phyloP scores from a whole-genome alignment of 2,797 vertebrate genomes.

The Peromyscus aztecus region DNA sequence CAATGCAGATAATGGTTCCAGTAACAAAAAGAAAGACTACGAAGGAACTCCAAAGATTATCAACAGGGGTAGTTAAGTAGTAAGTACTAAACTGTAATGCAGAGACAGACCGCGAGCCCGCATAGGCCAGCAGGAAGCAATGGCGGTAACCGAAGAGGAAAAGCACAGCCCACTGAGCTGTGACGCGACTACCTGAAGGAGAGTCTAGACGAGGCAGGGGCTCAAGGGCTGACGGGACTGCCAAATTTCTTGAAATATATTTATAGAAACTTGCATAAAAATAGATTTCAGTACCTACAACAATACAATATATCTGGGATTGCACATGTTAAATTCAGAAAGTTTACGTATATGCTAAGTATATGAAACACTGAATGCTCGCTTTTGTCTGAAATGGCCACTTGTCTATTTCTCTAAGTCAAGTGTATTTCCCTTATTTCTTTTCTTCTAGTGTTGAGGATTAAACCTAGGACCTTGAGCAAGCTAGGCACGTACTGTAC shows the following conservation, averaged over 20 bases:
- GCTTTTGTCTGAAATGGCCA: neutral
- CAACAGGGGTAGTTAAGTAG: constrained; percentile 24
- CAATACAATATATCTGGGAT: neutral
- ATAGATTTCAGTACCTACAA: constrained; percentile 17
- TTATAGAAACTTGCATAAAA: constrained; percentile 31
- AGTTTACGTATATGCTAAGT: neutral
- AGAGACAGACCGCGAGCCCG: neutral
- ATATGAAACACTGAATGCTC: neutral
- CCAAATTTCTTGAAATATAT: neutral
- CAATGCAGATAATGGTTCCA: constrained; percentile 5
- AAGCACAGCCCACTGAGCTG: neutral
- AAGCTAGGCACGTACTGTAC: neutral
- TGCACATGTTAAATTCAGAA: neutral
- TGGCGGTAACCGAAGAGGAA: neutral
- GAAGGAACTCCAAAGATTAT: neutral
- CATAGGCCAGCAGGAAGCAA: neutral
- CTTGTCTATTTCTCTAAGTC: constrained; percentile 31
- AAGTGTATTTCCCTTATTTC: neutral
- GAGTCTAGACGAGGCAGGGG: neutral
- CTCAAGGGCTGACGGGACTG: neutral
- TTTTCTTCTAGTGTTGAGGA: neutral
- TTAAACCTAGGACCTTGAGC: neutral
- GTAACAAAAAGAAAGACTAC: neutral
- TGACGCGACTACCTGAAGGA: neutral
- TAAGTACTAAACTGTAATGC: neutral